Evolutionary conservation across 2,888 invertebrate species (phyloP).

Genomic region (Cheilosia urbana): DNA sequence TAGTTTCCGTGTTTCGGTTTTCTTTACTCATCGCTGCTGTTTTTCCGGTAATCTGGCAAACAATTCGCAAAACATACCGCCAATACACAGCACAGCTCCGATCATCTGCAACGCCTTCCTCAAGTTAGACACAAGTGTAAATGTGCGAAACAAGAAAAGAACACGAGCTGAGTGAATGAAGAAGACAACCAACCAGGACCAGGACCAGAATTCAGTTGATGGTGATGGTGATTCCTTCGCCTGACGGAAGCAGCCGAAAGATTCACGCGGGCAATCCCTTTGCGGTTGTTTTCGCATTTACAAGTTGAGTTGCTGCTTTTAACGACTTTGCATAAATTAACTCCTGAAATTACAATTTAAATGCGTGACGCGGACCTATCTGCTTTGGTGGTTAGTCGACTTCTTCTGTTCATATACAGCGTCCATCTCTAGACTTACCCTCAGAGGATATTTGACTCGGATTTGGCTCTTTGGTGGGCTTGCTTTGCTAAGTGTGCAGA

Average conservation of each 20-base stretch:
- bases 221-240: not conserved
- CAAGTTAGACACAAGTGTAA: conserved; percentile 41
- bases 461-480: conserved; percentile 24
- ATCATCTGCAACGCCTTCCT: conserved; percentile 59
- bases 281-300: conserved; percentile 75
- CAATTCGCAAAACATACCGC: conserved; percentile 20
- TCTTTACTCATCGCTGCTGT: conserved; percentile 40
- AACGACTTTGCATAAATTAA: conserved; percentile 75
- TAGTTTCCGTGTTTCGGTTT: conserved; percentile 4
- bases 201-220: not conserved
- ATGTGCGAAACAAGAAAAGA: conserved; percentile 59
- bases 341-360: conserved; percentile 72
- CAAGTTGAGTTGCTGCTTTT: conserved; percentile 75
- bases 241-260: conserved; percentile 38
- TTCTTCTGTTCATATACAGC: not conserved
- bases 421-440: not conserved
- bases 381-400: conserved; percentile 11
- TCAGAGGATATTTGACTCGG: conserved; percentile 35
- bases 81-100: conserved; percentile 44
- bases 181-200: not conserved
- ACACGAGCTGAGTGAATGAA: conserved; percentile 18
- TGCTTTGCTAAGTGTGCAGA: not conserved
- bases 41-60: conserved; percentile 46
- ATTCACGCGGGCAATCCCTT: conserved; percentile 61
- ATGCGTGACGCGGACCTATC: conserved; percentile 66